A percentile compares a stretch with the other conserved stretches of the same genome.
Evolutionary conservation across 2,113 vertebrate genomes (phyloP).

Genomic region (Chloroceryle aenea): DNA sequence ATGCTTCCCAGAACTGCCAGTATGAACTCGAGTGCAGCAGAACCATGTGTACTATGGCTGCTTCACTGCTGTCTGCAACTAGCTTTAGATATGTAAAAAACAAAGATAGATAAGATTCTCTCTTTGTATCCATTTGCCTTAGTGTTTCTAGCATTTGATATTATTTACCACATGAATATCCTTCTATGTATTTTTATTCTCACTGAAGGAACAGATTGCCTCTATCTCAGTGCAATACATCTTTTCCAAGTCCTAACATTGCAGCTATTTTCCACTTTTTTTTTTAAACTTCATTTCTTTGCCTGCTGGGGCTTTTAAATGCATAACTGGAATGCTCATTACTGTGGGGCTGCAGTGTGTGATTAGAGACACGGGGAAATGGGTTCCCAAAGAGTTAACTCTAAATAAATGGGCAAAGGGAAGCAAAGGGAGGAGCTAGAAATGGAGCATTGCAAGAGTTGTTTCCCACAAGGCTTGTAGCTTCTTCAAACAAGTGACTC

Average conservation of each 20-base stretch:
- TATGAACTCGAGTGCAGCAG: background rate
- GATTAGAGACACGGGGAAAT: background rate
- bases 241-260: background rate
- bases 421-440: background rate
- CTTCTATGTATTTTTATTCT: background rate
- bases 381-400: background rate
- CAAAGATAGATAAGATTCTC: background rate
- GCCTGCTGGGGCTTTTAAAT: background rate
- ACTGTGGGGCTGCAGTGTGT: fast-evolving
- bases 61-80: background rate
- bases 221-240: background rate
- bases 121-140: background rate
- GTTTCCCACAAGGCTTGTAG: background rate
- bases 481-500: background rate
- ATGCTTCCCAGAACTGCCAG: background rate
- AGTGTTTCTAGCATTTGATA: background rate
- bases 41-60: fast-evolving
- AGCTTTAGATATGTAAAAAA: background rate
- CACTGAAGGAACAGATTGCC: background rate
- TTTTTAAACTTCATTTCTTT: background rate
- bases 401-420: background rate
- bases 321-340: background rate
- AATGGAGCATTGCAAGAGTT: background rate
- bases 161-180: background rate
- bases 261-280: background rate